A percentile compares a stretch with the other conserved stretches of the same genome.
Conservation (phyloP, 2,888 invertebrate species). For the Chrysina gloriosa region DNA sequence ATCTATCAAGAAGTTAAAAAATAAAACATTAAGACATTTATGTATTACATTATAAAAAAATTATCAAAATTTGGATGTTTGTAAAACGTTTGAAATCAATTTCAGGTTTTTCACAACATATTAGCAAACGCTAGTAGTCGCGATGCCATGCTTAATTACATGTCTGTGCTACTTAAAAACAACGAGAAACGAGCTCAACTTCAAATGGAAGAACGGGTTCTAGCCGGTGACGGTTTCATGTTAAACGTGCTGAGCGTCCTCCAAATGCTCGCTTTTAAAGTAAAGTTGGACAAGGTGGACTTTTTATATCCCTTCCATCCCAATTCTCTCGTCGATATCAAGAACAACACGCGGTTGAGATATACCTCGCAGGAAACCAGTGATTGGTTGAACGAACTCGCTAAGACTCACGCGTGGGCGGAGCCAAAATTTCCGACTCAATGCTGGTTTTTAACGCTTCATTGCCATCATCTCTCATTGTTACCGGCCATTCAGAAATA, state of each 20-base stretch:
- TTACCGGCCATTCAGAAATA: slow-evolving; percentile 90
- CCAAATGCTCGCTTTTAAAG: slow-evolving; percentile 89
- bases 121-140: slow-evolving; percentile 79
- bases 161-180: slow-evolving; percentile 79
- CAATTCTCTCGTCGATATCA: slow-evolving; percentile 76
- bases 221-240: slow-evolving; percentile 96
- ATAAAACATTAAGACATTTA: too few species aligned
- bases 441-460: slow-evolving; percentile 96
- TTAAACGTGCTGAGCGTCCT: slow-evolving; percentile 91
- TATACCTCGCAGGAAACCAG: slow-evolving; percentile 84
- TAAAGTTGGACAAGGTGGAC: slow-evolving; percentile 91
- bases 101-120: slow-evolving; percentile 46
- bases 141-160: slow-evolving; percentile 81
- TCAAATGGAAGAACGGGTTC: slow-evolving; percentile 86
- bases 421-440: slow-evolving; percentile 94
- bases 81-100: slow-evolving; percentile 56
- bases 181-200: slow-evolving; percentile 92
- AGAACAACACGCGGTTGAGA: slow-evolving; percentile 85
- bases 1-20: too few species aligned
- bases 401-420: slow-evolving; percentile 76
- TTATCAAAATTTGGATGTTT: not conserved
- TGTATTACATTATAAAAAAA: too few species aligned
- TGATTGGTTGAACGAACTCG: slow-evolving; percentile 77
- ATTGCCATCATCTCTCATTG: slow-evolving; percentile 92
- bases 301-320: slow-evolving; percentile 90